Base-by-base conservation (phyloP, 2,797 vertebrate species). In the Sylvia borin region DNA sequence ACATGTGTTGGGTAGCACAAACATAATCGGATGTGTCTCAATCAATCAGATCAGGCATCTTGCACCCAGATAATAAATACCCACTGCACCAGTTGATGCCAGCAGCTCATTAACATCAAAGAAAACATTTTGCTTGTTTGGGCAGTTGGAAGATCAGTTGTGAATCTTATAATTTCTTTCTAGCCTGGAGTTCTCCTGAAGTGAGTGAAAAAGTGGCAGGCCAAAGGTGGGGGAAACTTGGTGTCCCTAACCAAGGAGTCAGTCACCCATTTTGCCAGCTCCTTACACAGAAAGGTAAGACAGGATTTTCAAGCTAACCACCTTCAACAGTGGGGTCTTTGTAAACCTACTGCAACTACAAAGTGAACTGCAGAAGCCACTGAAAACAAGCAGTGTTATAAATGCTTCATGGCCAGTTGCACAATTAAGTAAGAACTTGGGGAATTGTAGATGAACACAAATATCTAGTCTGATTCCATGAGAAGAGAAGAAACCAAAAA, bases 31-130 rank as follows among this genome's bases (percentile, higher is more conserved):
- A 79, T 29, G 4, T 82, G 26, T 50, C 61, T 53, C 32, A 61
- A 22, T 66, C 60, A n/a, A 21, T 54, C 43, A 72, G 36, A 51
- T 75, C 32, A 87, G 24, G 20, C 32, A 13, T 62, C 12, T 74
- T 82, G 29, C 21, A 78, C 21, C 26, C 57, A 53, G 50, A 16
- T 76, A 70, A 78, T 34, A 81, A 45, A 18, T 20, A 24, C 27
- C n/a, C 0, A 2, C 48, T 61, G 48, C 6, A 26, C 11, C 1
- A 3, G 22, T 31, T 24, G n/a, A 11, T 45, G 50, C 16, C 45
- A 90, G 61, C n/a, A 80, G 25, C 36, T 85, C 43, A 60, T 42
- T 50, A 40, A 54, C 32, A 64, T 53, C 3, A 60, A 76, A 82
- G 55, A 42, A 32, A 60, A 9, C 5, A 22, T 43, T 89, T 78